Conservation (phyloP, 2,888 invertebrate species). For the Phlogophora meticulosa region DNA sequence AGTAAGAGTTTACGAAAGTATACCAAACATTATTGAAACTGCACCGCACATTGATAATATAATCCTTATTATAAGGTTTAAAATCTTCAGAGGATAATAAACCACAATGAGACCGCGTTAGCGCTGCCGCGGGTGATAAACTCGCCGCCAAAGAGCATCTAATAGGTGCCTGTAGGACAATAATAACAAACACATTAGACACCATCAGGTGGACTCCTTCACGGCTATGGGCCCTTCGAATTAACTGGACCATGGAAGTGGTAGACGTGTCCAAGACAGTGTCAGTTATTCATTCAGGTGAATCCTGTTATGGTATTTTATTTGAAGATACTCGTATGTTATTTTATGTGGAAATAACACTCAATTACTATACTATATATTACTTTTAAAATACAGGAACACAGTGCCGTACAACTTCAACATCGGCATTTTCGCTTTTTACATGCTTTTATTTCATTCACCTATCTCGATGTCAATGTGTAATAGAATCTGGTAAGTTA, state of each 20-base stretch:
- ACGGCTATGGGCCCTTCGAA: constrained; percentile 56
- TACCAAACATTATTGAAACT: neutral
- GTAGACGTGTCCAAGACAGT: constrained; percentile 34
- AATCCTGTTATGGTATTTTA: no score
- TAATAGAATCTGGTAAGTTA: no score
- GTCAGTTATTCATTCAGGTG: no score
- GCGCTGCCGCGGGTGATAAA: constrained; percentile 53
- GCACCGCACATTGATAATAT: constrained; percentile 29
- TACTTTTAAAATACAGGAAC: no score
- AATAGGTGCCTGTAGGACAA: constrained; percentile 83
- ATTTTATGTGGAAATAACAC: no score
- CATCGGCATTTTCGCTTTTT: no score
- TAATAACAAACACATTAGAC: constrained; percentile 81
- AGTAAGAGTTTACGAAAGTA: no score
- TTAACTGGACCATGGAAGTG: constrained; percentile 26
- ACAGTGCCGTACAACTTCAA: no score
- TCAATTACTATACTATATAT: no score
- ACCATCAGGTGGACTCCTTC: constrained; percentile 68
- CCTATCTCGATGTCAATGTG: no score
- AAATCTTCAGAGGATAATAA: constrained; percentile 56
- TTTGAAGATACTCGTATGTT: no score
- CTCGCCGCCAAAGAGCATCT: constrained; percentile 76
- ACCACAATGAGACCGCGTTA: constrained; percentile 51
- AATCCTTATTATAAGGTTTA: constrained; percentile 46
- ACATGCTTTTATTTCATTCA: no score